phyloP scores from a whole-genome alignment of 1,140 invertebrate species.

The Cyphomyrmex costatus region DNA sequence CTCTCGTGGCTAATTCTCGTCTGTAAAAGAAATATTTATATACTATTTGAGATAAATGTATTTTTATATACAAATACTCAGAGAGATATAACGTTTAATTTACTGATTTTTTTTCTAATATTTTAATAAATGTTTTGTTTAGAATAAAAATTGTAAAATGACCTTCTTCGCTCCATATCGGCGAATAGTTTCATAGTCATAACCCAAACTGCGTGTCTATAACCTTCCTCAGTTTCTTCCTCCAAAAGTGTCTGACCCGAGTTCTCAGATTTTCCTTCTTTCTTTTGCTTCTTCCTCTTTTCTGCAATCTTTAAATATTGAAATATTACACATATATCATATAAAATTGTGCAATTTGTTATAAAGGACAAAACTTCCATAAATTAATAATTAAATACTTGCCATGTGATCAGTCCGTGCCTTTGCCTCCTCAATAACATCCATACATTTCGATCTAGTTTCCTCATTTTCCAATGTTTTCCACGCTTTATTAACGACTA shows the following conservation, averaged over 20 bases:
- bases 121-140: conserved; percentile 6
- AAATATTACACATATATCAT: not conserved
- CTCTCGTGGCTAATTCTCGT: conserved; percentile 93
- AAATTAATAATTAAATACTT: conserved; percentile 74
- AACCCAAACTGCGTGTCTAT: conserved; percentile 97
- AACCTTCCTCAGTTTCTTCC: conserved; percentile 97
- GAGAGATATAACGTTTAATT: not conserved
- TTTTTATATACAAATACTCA: not conserved
- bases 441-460: conserved; percentile 96
- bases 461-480: conserved; percentile 98
- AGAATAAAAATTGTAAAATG: not conserved
- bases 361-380: not conserved
- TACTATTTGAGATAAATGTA: conserved; percentile 1
- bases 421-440: conserved; percentile 99
- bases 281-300: conserved; percentile 97
- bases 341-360: not conserved
- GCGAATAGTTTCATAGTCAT: conserved; percentile 99
- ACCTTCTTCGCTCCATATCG: conserved; percentile 96
- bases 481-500: conserved; percentile 98
- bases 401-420: conserved; percentile 97
- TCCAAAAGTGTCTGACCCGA: conserved; percentile 89
- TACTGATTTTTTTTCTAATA: not conserved
- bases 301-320: conserved; percentile 93
- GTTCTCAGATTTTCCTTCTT: conserved; percentile 93
- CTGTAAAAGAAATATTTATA: conserved; percentile 77